Evolutionary conservation across 2,888 invertebrate species (phyloP), one percentile per base, ranked within the genome.

Genomic region (Drosophila colorata): DNA sequence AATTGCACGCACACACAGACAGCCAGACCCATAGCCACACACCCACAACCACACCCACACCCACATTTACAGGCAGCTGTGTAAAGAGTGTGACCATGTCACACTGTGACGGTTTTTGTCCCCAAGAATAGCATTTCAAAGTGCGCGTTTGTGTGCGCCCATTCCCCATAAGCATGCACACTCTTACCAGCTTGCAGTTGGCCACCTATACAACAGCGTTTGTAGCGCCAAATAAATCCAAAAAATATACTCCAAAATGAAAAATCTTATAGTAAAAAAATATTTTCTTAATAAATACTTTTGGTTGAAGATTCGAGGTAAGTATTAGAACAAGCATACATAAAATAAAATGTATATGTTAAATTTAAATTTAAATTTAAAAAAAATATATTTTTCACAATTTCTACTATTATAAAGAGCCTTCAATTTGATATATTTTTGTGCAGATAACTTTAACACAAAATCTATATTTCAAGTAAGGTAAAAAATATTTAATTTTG

Each of bases 81-180:
- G 67, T 75, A 87, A 89, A 87, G 85, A 87, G 87, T 88, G 73
- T 73, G 76, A 77, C 77, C 87, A 79, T 90, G 89, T 88, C 89
- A 87, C 82, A 79, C 68, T 76, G 74, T 81, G 85, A 81, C 76
- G 85, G 64, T 63, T 84, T 83, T 79, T 73, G 81, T 89, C 69
- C 76, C 78, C 73, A 60, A 77, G 59, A 78, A 75, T 68, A 73
- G 69, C 67, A 61, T 65, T 77, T 51, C 52, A 70, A 73, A 67
- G 69, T 66, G 52, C 40, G 31, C 31, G 16, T 43, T 44, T 78
- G 52, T 71, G 63, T 71, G 69, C 51, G 43, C 64, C 44, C 53
- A 58, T 60, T 74, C 69, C 65, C 56, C 44, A 57, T 47, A 38
- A 43, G 43, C 58, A 57, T 64, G 43, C 23, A 49, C 28, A 74